Evolutionary conservation across 2,113 vertebrate species (phyloP).

Genomic region (Pluvialis apricaria): DNA sequence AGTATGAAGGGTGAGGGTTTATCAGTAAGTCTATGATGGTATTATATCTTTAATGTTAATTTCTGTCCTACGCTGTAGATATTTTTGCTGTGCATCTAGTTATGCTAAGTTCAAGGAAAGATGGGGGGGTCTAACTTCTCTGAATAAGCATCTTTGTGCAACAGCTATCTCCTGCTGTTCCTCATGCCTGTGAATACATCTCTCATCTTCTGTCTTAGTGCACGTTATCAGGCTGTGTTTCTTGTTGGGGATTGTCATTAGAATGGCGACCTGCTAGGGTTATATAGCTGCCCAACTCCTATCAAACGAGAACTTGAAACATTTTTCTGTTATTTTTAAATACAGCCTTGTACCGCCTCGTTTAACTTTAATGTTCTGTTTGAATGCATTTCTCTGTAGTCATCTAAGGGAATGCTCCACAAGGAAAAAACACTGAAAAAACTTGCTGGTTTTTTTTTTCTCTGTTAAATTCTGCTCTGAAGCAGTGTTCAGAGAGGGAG

Average conservation of each 20-base stretch:
- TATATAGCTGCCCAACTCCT: slow-evolving; percentile 20
- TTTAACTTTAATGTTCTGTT: slow-evolving; percentile 65
- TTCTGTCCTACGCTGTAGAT: not conserved
- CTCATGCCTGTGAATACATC: not conserved
- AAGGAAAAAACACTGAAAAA: slow-evolving; percentile 8
- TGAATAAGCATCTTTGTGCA: slow-evolving; percentile 21
- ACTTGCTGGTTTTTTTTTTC: not conserved
- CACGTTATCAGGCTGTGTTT: slow-evolving; percentile 14
- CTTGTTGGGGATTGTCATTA: slow-evolving; percentile 37
- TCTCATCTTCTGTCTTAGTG: slow-evolving; percentile 28
- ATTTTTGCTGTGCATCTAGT: slow-evolving; percentile 45
- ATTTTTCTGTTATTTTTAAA: slow-evolving; percentile 58
- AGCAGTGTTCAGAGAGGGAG: not conserved
- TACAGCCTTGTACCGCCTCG: slow-evolving; percentile 20
- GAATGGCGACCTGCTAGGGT: not conserved
- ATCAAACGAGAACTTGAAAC: slow-evolving; percentile 37
- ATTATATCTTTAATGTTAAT: slow-evolving; percentile 58
- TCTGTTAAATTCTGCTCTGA: slow-evolving; percentile 17
- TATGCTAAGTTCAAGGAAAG: slow-evolving; percentile 33
- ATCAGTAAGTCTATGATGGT: slow-evolving; percentile 30
- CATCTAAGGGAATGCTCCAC: slow-evolving; percentile 37
- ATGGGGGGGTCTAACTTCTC: not conserved
- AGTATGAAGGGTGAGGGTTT: slow-evolving; percentile 53
- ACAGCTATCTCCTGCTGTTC: slow-evolving; percentile 9
- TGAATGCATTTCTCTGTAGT: slow-evolving; percentile 51